These are phyloP conservation scores for Mus minutoides DNA, from an alignment of 2,797 vertebrate species.

Conservation along the genomic window DNA sequence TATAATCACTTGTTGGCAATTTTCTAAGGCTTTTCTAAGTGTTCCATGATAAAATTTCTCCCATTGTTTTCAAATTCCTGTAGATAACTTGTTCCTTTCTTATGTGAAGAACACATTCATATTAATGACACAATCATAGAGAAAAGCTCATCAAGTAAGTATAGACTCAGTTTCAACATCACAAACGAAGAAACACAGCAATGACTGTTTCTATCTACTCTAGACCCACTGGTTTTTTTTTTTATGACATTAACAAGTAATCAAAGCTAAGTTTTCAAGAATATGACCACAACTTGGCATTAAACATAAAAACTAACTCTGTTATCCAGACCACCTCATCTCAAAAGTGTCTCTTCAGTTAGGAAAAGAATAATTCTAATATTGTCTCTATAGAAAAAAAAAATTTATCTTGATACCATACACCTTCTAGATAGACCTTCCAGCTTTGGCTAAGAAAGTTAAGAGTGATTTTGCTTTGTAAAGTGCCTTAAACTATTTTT, in stretches of 20 bases:
- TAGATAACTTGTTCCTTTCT: slow-evolving; percentile 52
- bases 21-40: slow-evolving; percentile 57
- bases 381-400: neutral
- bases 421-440: neutral
- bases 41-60: slow-evolving; percentile 57
- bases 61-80: slow-evolving; percentile 41
- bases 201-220: slow-evolving; percentile 50
- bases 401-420: neutral
- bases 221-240: slow-evolving; percentile 41
- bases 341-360: slow-evolving; percentile 5
- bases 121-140: slow-evolving; percentile 43
- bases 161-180: slow-evolving; percentile 42
- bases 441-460: neutral
- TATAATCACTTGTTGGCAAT: slow-evolving; percentile 12
- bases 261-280: slow-evolving; percentile 23
- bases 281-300: slow-evolving; percentile 11
- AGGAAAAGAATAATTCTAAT: slow-evolving; percentile 21
- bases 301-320: slow-evolving; percentile 44
- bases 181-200: slow-evolving; percentile 34
- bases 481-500: neutral
- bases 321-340: neutral
- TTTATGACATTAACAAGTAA: slow-evolving; percentile 13
- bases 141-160: slow-evolving; percentile 68
- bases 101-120: slow-evolving; percentile 65
- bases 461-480: neutral